phyloP scores from a whole-genome alignment of 2,888 invertebrate species.

The Papilio demoleus region DNA sequence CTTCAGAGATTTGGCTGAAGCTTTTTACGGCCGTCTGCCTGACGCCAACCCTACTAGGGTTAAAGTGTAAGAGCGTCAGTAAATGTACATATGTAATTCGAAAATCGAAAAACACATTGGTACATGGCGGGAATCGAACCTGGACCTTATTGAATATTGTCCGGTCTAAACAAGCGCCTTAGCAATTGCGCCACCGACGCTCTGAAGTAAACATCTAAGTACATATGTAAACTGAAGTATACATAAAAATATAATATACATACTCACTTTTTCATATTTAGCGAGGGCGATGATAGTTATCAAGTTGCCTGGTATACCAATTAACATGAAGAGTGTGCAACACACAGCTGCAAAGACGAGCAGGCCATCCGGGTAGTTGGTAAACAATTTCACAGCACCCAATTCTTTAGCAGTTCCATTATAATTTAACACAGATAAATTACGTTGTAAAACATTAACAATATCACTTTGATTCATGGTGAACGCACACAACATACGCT shows the following conservation, averaged over 20 bases:
- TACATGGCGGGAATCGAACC: too few relatives aligned
- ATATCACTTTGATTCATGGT: conserved; percentile 43
- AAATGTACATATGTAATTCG: too few relatives aligned
- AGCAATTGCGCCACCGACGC: too few relatives aligned
- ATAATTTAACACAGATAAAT: conserved; percentile 38
- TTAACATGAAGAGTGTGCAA: conserved; percentile 88
- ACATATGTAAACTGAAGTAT: too few relatives aligned
- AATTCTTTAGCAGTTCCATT: conserved; percentile 59
- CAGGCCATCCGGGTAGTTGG: conserved; percentile 86
- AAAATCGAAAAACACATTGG: too few relatives aligned
- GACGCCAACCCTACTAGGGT: too few relatives aligned
- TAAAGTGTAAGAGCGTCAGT: too few relatives aligned
- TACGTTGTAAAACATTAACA: conserved; percentile 37
- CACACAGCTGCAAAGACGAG: conserved; percentile 87
- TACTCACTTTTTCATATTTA: conserved; percentile 88
- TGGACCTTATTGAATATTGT: too few relatives aligned
- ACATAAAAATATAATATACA: background rate
- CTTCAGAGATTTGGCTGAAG: too few relatives aligned
- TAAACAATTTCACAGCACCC: conserved; percentile 81
- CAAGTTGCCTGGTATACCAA: conserved; percentile 91
- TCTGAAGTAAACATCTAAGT: too few relatives aligned
- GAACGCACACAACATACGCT: conserved; percentile 54
- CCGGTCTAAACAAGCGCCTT: too few relatives aligned
- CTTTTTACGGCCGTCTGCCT: too few relatives aligned
- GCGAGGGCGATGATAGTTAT: conserved; percentile 90